Evolutionary conservation across 1,140 invertebrate genomes (phyloP), one percentile per base, ranked within the genome.

Genomic region (Drosophila navojoa): DNA sequence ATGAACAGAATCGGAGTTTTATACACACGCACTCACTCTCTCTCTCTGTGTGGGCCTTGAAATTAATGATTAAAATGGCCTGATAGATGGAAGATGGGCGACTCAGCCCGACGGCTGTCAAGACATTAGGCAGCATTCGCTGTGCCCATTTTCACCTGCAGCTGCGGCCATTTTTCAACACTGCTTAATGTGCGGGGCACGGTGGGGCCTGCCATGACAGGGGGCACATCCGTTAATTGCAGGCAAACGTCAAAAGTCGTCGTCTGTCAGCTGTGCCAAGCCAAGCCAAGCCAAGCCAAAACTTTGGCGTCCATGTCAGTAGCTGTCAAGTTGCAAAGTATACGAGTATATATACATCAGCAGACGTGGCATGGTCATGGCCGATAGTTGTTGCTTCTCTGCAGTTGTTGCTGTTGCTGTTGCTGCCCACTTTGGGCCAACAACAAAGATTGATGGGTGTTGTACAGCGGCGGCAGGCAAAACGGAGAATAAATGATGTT

Each of bases 401-500:
- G 2, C 13, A 50, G 49, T 55, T 55, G 49, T 54, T 71, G 40
- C 15, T 76, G 42, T 66, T 82, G 53, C 44, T 66, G 64, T 68
- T 55, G 81, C 71, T 87, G 78, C 71, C 71, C 64, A 73, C 67
- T 71, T 75, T 75, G 81, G 81, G 86, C 76, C 84, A 71, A 70
- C 72, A 71, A 64, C 72, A 87, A 87, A 87, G 82, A 87, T 87
- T 87, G 82, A 87, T 87, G 82, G 87, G 79, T 72, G 76, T 66
- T 85, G 78, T 87, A 87, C 76, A 67, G 71, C 82, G 76, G 66
- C 81, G 81, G 84, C 82, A 86, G 82, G 82, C 84, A 87, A 87
- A 87, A 87, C 84, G 76, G 82, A 87, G 81, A 87, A 87, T 87
- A 87, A 87, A 87, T 87, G 82, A 87, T 87, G 82, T 87, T 89